Percentiles rank a stretch among this genome's conserved stretches.
phyloP scores from a whole-genome alignment of 2,888 invertebrate species.

The Ischnura elegans region DNA sequence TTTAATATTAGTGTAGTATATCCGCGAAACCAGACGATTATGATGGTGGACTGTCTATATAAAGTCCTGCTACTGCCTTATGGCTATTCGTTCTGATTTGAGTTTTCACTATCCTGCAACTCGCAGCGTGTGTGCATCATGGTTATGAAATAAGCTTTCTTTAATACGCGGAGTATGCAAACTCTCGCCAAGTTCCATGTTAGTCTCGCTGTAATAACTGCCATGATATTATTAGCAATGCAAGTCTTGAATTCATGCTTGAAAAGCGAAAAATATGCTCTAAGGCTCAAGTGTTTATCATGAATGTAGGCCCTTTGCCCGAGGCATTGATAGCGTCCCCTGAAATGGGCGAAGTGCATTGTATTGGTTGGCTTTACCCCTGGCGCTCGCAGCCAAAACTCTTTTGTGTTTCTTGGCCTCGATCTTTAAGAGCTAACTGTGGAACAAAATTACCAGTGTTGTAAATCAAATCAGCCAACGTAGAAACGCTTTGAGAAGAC shows the following conservation, averaged over 20 bases:
- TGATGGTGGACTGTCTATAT: too few relatives aligned
- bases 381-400: not conserved
- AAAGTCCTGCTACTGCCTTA: too few relatives aligned
- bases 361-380: not conserved
- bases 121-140: too few relatives aligned
- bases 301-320: not conserved
- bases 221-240: too few relatives aligned
- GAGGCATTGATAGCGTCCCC: not conserved
- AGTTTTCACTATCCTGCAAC: too few relatives aligned
- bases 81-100: too few relatives aligned
- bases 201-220: too few relatives aligned
- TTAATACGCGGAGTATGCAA: too few relatives aligned
- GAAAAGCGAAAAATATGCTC: not conserved
- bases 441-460: not conserved
- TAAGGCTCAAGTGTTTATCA: not conserved
- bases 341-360: not conserved
- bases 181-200: too few relatives aligned
- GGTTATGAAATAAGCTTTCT: too few relatives aligned
- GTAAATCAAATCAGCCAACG: not conserved
- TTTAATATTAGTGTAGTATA: too few relatives aligned
- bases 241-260: not conserved
- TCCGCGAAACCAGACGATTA: too few relatives aligned
- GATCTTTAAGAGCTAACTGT: not conserved
- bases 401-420: not conserved
- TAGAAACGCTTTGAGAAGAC: not conserved